Percentiles rank a stretch among this genome's conserved stretches.
Evolutionary conservation across 2,888 invertebrate species (phyloP).

Genomic region (Hydroisotoma schaefferi): DNA sequence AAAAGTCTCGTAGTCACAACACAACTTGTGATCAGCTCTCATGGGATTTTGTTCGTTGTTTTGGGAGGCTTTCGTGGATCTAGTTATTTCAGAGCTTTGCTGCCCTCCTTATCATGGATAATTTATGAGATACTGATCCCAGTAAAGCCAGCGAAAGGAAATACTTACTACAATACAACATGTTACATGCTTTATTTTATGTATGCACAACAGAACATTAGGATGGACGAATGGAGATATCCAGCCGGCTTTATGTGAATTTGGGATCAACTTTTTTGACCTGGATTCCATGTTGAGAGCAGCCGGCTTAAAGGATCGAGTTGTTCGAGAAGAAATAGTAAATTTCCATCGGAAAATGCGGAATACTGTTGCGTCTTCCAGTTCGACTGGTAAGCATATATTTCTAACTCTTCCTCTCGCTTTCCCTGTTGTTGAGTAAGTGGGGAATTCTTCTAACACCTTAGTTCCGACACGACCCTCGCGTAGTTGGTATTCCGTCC

Average conservation of each 20-base stretch:
- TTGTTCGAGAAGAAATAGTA: conserved; percentile 33
- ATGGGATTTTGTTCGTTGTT: neutral
- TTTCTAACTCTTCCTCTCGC: conserved; percentile 5
- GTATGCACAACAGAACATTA: conserved; percentile 16
- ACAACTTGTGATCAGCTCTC: conserved; percentile 4
- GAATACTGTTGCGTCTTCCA: conserved; percentile 35
- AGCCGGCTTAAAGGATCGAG: conserved; percentile 36
- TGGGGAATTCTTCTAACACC: too few species aligned
- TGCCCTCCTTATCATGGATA: conserved; percentile 22
- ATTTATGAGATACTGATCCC: conserved; percentile 28
- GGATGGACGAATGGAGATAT: conserved; percentile 20
- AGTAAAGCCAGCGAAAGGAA: conserved; percentile 9
- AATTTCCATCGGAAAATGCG: conserved; percentile 40
- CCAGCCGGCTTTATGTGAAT: conserved; percentile 8
- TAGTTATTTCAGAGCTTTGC: conserved; percentile 7
- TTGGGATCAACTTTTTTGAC: conserved; percentile 42
- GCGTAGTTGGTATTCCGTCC: neutral
- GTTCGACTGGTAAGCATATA: conserved; percentile 12
- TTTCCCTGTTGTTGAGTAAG: neutral
- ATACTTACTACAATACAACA: neutral
- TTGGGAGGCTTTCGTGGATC: conserved; percentile 1
- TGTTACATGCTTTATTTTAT: conserved; percentile 1
- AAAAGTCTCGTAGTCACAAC: too few species aligned
- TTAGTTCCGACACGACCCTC: too few species aligned
- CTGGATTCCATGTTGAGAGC: conserved; percentile 36